A percentile compares a stretch with the other conserved stretches of the same genome.
Conservation (phyloP, 2,797 vertebrate species). For the Lutjanus campechanus region DNA sequence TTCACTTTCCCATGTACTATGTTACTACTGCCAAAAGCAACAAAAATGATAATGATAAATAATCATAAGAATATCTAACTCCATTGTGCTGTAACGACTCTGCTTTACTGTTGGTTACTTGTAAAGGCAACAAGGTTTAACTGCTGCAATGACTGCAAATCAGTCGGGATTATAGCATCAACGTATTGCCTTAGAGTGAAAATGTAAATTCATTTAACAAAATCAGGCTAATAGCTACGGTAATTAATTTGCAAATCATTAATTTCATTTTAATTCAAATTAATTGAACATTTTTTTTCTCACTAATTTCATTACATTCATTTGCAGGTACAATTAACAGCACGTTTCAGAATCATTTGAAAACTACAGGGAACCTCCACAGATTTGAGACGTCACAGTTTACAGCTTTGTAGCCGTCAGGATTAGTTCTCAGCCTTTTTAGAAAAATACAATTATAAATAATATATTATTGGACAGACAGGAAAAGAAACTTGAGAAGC, state of each 20-base stretch:
- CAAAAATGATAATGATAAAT: not conserved
- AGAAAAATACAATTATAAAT: not conserved
- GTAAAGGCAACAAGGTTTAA: slow-evolving; percentile 22
- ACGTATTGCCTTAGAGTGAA: slow-evolving; percentile 37
- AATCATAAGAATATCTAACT: not conserved
- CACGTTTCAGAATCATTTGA: slow-evolving; percentile 10
- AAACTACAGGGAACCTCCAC: not conserved
- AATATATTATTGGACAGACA: not conserved
- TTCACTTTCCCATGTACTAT: not conserved
- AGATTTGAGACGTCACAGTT: not conserved
- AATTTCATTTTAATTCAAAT: slow-evolving; percentile 50
- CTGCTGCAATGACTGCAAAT: slow-evolving; percentile 22
- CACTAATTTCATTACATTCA: slow-evolving; percentile 29
- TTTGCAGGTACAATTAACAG: slow-evolving; percentile 34
- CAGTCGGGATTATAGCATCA: slow-evolving; percentile 43
- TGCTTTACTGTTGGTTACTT: not conserved
- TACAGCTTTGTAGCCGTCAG: not conserved
- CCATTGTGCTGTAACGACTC: not conserved
- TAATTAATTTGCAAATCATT: slow-evolving; percentile 46
- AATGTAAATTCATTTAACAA: slow-evolving; percentile 46
- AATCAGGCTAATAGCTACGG: slow-evolving; percentile 21
- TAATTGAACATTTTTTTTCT: slow-evolving; percentile 21
- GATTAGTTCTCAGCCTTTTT: not conserved
- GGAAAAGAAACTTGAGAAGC: not conserved
- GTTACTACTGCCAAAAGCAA: not conserved